phyloP scores from a whole-genome alignment of 2,888 invertebrate species.

The Drosophila tripunctata region DNA sequence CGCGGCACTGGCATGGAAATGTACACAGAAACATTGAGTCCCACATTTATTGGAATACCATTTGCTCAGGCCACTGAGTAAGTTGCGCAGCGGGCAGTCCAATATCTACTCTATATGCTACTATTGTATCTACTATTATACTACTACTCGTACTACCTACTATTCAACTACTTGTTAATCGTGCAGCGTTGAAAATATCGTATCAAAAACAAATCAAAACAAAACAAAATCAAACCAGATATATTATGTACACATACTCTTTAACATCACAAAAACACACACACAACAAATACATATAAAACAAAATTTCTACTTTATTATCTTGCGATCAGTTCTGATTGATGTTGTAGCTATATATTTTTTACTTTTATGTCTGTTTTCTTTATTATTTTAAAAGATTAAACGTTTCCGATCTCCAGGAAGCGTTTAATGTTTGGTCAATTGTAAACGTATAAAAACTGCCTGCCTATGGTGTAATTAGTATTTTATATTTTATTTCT shows the following conservation, averaged over 20 bases:
- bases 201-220: slow-evolving; percentile 38
- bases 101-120: slow-evolving; percentile 69
- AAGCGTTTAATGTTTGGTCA: slow-evolving; percentile 43
- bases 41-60: slow-evolving; percentile 98
- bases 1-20: slow-evolving; percentile 99
- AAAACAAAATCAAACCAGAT: slow-evolving; percentile 21
- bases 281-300: slow-evolving; percentile 20
- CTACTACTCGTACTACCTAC: slow-evolving; percentile 40
- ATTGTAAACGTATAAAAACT: slow-evolving; percentile 61
- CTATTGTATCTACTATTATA: slow-evolving; percentile 69
- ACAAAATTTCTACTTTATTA: slow-evolving; percentile 40
- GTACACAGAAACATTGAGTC: slow-evolving; percentile 99
- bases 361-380: slow-evolving; percentile 45
- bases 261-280: slow-evolving; percentile 9
- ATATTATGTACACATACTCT: slow-evolving; percentile 7
- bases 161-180: slow-evolving; percentile 78
- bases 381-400: slow-evolving; percentile 20
- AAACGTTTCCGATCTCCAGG: slow-evolving; percentile 25
- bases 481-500: slow-evolving; percentile 28
- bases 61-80: slow-evolving; percentile 99
- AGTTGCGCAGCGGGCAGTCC: slow-evolving; percentile 86
- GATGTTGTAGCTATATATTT: slow-evolving; percentile 70
- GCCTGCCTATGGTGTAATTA: slow-evolving; percentile 62
- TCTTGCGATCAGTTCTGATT: slow-evolving; percentile 63
- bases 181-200: slow-evolving; percentile 69